Evolutionary conservation across 2,797 vertebrate genomes (phyloP).

Genomic region (Tolypeutes matacus): DNA sequence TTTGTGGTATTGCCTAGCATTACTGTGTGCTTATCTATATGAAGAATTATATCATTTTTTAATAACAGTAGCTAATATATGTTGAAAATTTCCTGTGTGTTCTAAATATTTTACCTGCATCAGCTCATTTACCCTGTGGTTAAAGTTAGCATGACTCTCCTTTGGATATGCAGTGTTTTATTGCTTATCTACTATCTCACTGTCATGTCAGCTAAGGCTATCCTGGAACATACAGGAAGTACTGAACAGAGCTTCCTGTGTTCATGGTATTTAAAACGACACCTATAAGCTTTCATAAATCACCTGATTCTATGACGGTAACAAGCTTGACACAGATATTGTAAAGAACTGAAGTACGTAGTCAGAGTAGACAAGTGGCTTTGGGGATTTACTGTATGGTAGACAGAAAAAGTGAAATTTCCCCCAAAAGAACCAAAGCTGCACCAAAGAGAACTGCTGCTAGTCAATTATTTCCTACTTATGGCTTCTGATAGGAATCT

Average conservation of each 20-base stretch:
- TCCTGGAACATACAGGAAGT: constrained; percentile 47
- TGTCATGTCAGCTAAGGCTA: neutral
- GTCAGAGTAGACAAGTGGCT: neutral
- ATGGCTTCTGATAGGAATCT: neutral
- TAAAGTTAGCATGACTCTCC: neutral
- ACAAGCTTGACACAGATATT: neutral
- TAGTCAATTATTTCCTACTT: constrained; percentile 36
- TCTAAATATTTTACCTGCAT: neutral
- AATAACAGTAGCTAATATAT: neutral
- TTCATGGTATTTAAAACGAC: neutral
- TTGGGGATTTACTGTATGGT: constrained; percentile 34
- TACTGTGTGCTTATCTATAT: neutral
- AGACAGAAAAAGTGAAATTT: constrained; percentile 61
- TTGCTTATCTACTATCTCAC: constrained; percentile 1
- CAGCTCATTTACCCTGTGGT: neutral
- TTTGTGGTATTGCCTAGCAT: neutral
- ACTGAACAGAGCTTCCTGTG: neutral
- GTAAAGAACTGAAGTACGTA: constrained; percentile 5
- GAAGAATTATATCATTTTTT: neutral
- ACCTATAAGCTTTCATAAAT: constrained; percentile 5
- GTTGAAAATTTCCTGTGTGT: neutral
- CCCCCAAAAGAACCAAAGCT: constrained; percentile 70
- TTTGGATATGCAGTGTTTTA: neutral
- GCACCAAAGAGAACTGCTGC: neutral
- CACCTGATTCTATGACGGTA: constrained; percentile 38